These are phyloP conservation scores for Montipora efflorescens DNA, from an alignment of 64 coral and sea anemone genomes.

Conservation along the genomic window DNA sequence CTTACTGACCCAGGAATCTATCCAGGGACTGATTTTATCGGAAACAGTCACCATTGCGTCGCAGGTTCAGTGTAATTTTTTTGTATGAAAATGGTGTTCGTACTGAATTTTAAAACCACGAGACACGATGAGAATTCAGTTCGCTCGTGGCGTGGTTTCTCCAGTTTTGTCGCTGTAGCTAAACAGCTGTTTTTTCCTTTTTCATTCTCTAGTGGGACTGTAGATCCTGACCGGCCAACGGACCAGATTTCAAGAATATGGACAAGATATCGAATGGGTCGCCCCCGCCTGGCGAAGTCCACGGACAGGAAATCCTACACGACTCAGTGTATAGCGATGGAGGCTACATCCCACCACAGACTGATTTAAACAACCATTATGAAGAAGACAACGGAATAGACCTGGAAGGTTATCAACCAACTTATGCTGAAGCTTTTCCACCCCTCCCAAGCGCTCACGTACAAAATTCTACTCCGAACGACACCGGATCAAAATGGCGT, in stretches of 20 bases:
- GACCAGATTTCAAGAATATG: slow-evolving; percentile 97
- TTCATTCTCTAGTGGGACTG: slow-evolving; percentile 89
- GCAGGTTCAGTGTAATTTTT: slow-evolving; percentile 58
- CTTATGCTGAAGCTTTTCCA: slow-evolving; percentile 94
- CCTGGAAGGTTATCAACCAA: slow-evolving; percentile 87
- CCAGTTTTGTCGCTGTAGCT: not conserved
- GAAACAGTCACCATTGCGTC: slow-evolving; percentile 95
- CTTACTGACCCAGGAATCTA: slow-evolving; percentile 86
- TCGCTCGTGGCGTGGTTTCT: not conserved
- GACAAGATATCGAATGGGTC: slow-evolving; percentile 87
- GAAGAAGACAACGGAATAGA: slow-evolving; percentile 72
- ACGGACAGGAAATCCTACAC: slow-evolving; percentile 72
- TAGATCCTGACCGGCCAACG: slow-evolving; percentile 98
- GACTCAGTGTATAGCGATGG: slow-evolving; percentile 82
- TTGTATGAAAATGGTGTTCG: not conserved
- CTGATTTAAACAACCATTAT: slow-evolving; percentile 55
- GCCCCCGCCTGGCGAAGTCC: slow-evolving; percentile 52
- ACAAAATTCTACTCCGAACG: slow-evolving; percentile 46
- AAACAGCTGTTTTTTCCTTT: slow-evolving; percentile 29
- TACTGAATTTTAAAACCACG: slow-evolving; percentile 2
- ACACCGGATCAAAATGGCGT: slow-evolving; percentile 90
- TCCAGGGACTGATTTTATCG: slow-evolving; percentile 93
- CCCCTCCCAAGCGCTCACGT: slow-evolving; percentile 80
- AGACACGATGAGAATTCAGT: not conserved
- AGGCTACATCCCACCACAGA: slow-evolving; percentile 68